A percentile compares a stretch with the other conserved stretches of the same genome.
Evolutionary conservation across 2,113 vertebrate species (phyloP).

Genomic region (human): GRCh38 chr5:78012501-78013000

Average conservation of each 20-base stretch:
- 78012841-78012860: background rate
- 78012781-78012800: background rate
- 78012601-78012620: background rate
- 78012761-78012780: background rate
- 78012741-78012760: background rate
- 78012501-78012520: constrained; percentile 22
- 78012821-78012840: background rate
- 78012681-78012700: background rate
- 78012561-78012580: background rate
- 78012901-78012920: background rate
- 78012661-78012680: background rate
- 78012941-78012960: background rate
- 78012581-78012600: background rate
- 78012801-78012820: background rate
- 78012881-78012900: background rate
- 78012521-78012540: background rate
- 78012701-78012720: background rate
- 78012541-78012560: background rate
- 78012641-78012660: background rate
- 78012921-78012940: constrained; percentile 10
- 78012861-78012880: constrained; percentile 32
- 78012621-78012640: background rate
- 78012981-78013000: background rate
- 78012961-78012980: background rate
- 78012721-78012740: background rate